Base-by-base conservation (phyloP, 1,140 invertebrate genomes). In the Macrobrachium rosenbergii region DNA sequence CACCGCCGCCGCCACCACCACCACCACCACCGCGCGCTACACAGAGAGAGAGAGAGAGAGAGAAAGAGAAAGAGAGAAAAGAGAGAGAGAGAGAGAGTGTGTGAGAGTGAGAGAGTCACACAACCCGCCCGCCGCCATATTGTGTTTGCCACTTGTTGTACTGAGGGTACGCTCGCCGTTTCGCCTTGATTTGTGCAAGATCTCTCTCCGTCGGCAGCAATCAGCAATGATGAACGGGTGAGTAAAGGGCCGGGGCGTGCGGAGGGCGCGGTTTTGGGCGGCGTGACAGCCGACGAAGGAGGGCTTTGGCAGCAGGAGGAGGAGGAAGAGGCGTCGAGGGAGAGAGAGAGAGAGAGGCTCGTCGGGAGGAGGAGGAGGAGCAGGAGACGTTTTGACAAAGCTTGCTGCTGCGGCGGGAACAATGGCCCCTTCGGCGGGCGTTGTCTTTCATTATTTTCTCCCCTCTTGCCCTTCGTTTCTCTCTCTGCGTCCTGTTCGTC, bases 141-240 rank as follows among this genome's bases (percentile, higher is more conserved):
- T 86, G 83, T 86, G 83, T 86, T 86, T 67, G 83, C 83, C 83
- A 86, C 83, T 86, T 86, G 83, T 86, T 86, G 83, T 86, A 64
- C 64, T 86, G 59, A 80, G 63, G 79, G 83, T 43, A 64, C 83
- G 83, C 64, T 76, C 83, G 43, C 76, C 63, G 83, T 86, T 72
- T 67, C 76, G 63, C 83, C 83, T 76, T 86, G 83, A 79, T 86
- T 86, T 86, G 83, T 86, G 83, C 76, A 78, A 86, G 75, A 58
- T 86, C 79, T 86, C 63, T 72, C 72, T 77, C 76, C 58, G 63
- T 72, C 58, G 14, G 21, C 67, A 86, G 64, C 37, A 86, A 72
- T 62, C 83, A 86, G 83, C 76, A 52, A 86, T 86, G 83, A 86
- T 86, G 83, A 86, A 86, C 83, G 83, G 83, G 83, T 86, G 76